A percentile compares a stretch with the other conserved stretches of the same genome.
Conservation (phyloP, 2,113 vertebrate genomes). For the Suricata suricatta region DNA sequence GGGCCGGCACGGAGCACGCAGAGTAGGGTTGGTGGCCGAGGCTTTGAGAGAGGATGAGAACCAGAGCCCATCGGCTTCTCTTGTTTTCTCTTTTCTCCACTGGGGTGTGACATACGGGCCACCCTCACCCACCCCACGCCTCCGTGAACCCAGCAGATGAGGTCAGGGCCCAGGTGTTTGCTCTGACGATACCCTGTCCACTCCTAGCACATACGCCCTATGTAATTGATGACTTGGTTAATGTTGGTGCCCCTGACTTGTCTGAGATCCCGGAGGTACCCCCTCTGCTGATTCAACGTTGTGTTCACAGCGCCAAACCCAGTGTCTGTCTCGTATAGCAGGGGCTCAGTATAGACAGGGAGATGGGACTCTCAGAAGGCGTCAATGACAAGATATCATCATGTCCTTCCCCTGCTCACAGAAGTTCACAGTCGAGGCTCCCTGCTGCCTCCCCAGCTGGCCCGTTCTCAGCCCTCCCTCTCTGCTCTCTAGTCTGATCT, state of each 20-base stretch:
- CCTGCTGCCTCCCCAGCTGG: background rate
- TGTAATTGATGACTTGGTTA: background rate
- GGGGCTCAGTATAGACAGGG: background rate
- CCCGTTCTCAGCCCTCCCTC: background rate
- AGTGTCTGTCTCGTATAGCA: background rate
- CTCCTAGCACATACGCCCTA: background rate
- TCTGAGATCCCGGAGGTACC: background rate
- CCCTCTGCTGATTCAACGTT: background rate
- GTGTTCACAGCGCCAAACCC: background rate
- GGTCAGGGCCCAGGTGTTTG: background rate
- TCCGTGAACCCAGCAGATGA: background rate
- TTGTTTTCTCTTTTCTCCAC: background rate
- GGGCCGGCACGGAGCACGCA: fast-evolving
- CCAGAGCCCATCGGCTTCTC: too few species aligned
- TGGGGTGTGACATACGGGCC: background rate
- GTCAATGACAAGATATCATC: background rate
- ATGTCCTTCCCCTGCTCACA: fast-evolving
- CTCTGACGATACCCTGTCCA: background rate
- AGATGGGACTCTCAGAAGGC: background rate
- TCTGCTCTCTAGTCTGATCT: background rate
- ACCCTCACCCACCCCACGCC: background rate
- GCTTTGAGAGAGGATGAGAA: background rate
- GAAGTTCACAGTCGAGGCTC: background rate
- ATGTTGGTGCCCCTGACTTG: background rate
- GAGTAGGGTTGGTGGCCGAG: background rate